Evolutionary conservation across 37 sponge, comb jelly and placozoan species (phyloP), one percentile per base, ranked within the genome.

Genomic region (Aplysina aerophoba): DNA sequence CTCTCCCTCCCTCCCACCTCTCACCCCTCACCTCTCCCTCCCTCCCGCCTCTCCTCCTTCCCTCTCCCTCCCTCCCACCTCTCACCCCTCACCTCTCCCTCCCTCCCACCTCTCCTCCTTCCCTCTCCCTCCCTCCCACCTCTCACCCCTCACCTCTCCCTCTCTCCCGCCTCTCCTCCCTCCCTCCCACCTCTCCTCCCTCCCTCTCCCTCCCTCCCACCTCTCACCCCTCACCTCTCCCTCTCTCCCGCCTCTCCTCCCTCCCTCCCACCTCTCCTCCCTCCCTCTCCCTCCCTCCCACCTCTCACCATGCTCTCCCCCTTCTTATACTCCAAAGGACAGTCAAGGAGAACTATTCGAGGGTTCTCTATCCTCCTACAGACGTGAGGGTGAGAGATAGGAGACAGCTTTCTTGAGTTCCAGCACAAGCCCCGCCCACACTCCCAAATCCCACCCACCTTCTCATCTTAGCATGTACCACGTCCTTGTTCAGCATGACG

Each of bases 251-350:
- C 35, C 58, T 61, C 28, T 55, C 65, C 68, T 24, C 54, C 50
- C 68, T 44, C 62, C 80, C 62, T 77, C 78, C 77, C 80, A 75
- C 80, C 37, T 12, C 64, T 30, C 24, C 13, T 27, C 58, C 50
- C 50, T 8, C 8, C 50, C 50, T 11, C 50, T 44, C 82, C 20
- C 84, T 11, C 24, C 4, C 17, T 77, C 55, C 1, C 17, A n/a
- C 20, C n/a, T 55, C 88, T 86, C 21, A 91, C 92, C 85, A 87
- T 86, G 65, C 95, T 95, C 67, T 97, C 98, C 86, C 98, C 99
- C 83, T 99, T 99, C 91, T 99, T 99, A 84, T 96, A 99, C 86
- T 99, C 99, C 59, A 99, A 73, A 54, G 88, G 73, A 61, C 99
- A 99, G 62, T 99, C 99, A 80, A 99, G 72, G 53, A 99, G 78